Percentiles rank a stretch among this genome's conserved stretches.
phyloP scores from a whole-genome alignment of 1,140 invertebrate genomes.

The Zophobas morio region DNA sequence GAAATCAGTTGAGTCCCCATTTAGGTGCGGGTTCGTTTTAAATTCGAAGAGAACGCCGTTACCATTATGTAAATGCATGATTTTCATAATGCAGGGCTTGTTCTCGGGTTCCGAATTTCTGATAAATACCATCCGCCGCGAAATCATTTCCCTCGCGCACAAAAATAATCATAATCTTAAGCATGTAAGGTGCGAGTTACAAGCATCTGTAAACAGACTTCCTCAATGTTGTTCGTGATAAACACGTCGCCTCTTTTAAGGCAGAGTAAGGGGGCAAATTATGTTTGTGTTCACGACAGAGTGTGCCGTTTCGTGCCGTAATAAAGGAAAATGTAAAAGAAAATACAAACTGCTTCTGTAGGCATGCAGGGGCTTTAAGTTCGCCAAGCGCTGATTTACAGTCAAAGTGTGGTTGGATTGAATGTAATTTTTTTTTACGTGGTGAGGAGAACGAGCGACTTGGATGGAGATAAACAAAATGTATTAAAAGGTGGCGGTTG shows the following conservation, averaged over 20 bases:
- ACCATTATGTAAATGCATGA: slow-evolving; percentile 37
- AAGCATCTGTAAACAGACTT: slow-evolving; percentile 20
- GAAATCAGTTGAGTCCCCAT: slow-evolving; percentile 5
- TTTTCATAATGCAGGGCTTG: slow-evolving; percentile 33
- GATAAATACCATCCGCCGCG: slow-evolving; percentile 21
- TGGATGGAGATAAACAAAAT: background rate
- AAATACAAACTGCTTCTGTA: slow-evolving; percentile 2
- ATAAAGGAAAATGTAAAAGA: background rate
- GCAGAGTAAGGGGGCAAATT: slow-evolving; percentile 9
- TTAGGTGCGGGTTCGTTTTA: slow-evolving; percentile 17
- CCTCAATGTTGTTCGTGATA: slow-evolving; percentile 21
- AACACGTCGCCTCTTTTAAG: slow-evolving; percentile 26
- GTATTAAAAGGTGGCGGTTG: no score
- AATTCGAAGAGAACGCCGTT: slow-evolving; percentile 26
- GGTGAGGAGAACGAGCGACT: no score
- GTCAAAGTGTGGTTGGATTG: background rate
- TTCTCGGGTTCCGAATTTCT: slow-evolving; percentile 34
- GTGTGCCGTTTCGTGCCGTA: background rate
- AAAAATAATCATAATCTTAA: slow-evolving; percentile 37
- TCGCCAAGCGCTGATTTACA: background rate
- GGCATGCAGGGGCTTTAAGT: background rate
- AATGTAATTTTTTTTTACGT: background rate
- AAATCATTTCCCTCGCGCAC: slow-evolving; percentile 11
- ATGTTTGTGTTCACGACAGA: slow-evolving; percentile 14
- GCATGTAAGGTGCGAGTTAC: background rate